Base-by-base conservation (phyloP, 2,797 vertebrate genomes). In the Manis crassicaudata region DNA sequence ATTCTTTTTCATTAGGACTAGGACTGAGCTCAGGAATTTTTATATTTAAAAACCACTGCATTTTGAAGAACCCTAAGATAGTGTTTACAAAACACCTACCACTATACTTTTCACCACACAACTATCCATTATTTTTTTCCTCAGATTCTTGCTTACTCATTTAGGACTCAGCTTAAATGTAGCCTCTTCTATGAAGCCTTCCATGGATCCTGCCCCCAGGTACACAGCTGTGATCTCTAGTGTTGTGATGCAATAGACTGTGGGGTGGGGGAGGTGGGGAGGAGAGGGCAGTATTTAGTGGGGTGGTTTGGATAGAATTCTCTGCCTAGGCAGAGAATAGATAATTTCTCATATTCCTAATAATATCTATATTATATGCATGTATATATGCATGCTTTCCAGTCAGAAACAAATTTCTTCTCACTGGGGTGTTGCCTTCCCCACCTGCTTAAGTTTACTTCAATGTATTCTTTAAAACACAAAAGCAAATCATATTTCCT, bases 21-120 rank as follows among this genome's bases (percentile, higher is more conserved):
- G 9, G 2, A 27, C 73, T 79, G 7, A 73, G 7, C 8, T 63
- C 18, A 35, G 18, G 46, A 77, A 76, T 56, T 11, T 80, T 70
- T 21, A 73, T 79, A 83, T 43, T 54, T 82, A 68, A 92, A 86
- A 88, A 81, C 27, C 7, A 81, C 23, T 37, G 43, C 14, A 68
- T 84, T 92, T 80, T 90, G n/a, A 90, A 29, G 90, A 76, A 27
- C 23, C 90, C 12, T 80, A 63, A 83, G 16, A 43, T 83, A 1
- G 32, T 81, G 17, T 67, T 96, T 54, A 83, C 58, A 75, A 83
- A 90, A 63, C 23, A 91, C 6, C 14, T 46, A 77, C 50, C 6
- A 16, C 35, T 68, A 17, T 54, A 82, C 20, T 87, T 95, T 87
- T 75, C 2, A 87, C 5, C 58, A 43, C 5, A n/a, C 5, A 90